A percentile compares a stretch with the other conserved stretches of the same genome.
Conservation (phyloP, 2,113 vertebrate species). For the Cebus imitator region DNA sequence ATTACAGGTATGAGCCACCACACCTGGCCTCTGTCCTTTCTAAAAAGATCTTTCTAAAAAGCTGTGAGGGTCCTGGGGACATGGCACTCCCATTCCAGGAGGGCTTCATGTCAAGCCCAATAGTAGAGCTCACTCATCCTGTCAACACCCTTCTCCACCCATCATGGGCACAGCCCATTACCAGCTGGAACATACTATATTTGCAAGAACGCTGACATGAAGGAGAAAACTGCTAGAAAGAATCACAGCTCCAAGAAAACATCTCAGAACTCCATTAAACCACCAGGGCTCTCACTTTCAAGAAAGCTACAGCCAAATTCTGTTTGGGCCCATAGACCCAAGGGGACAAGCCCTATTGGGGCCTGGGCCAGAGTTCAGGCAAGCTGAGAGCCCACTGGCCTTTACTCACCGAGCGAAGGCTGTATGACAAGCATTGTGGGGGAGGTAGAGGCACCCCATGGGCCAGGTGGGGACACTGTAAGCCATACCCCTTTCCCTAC, state of each 20-base stretch:
- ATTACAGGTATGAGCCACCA: too few species aligned
- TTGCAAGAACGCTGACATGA: not conserved
- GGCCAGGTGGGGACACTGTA: conserved; percentile 3
- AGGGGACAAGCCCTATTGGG: conserved; percentile 27
- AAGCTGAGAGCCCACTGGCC: not conserved
- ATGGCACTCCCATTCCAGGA: not conserved
- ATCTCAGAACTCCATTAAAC: not conserved
- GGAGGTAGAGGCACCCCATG: not conserved
- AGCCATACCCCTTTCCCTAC: conserved; percentile 26
- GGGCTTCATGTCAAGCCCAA: not conserved
- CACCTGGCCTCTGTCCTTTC: not conserved
- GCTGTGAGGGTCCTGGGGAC: not conserved
- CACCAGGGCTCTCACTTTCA: not conserved
- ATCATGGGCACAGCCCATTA: not conserved
- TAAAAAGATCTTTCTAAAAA: not conserved
- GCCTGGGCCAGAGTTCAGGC: conserved; percentile 21
- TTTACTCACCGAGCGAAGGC: not conserved
- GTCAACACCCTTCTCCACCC: not conserved
- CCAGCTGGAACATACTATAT: not conserved
- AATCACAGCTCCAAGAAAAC: conserved; percentile 3
- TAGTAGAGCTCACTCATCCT: not conserved
- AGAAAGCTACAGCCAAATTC: not conserved
- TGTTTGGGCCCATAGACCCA: not conserved
- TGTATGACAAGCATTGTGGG: not conserved
- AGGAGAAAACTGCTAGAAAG: not conserved